Base-by-base conservation (phyloP, 2,888 invertebrate species). In the Prenolepis imparis region DNA sequence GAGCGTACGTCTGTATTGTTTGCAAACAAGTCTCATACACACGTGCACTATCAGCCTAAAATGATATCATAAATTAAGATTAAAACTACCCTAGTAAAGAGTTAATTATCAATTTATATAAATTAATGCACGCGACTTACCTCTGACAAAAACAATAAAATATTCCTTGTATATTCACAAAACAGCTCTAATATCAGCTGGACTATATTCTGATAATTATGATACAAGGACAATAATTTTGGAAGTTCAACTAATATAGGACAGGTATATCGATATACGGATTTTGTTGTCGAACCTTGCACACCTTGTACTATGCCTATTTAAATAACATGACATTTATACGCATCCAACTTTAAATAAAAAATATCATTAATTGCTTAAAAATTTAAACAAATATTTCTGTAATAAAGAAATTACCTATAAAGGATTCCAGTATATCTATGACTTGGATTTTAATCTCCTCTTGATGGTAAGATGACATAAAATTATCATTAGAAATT, bases 181-280 rank as follows among this genome's bases (percentile, higher is more conserved):
- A 97, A 96, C 57, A 98, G 95, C 92, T 97, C 97, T 84, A 98
- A 95, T 63, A 98, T 96, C 18, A 97, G 95, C 91, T 97, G 96
- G 70, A 98, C 97, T 83, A 98, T 96, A 82, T 97, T 96, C 80
- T 97, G 97, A 94, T 98, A 98, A 94, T 97, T 97, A 94, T 97
- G 97, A 93, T 97, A 98, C 48, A 97, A 93, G 85, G 96, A 97
- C 82, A 98, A 94, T 67, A 98, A 95, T n/a, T 96, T 96, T 1
- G 97, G 96, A 86, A 97, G 95, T 93, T 97, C 97, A 32, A 96
- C 96, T 89, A 98, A 94, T 55, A 97, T 95, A 8, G 96, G 96
- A 67, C 95, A 95, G 15, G 97, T 93, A 93, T 97, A 96, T 91
- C 96, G 96, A 93, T 96, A 97, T 55, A 96, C 93, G 73, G 95